These are phyloP conservation scores for Lasiurus borealis DNA, from an alignment of 2,113 vertebrate species.

Conservation along the genomic window DNA sequence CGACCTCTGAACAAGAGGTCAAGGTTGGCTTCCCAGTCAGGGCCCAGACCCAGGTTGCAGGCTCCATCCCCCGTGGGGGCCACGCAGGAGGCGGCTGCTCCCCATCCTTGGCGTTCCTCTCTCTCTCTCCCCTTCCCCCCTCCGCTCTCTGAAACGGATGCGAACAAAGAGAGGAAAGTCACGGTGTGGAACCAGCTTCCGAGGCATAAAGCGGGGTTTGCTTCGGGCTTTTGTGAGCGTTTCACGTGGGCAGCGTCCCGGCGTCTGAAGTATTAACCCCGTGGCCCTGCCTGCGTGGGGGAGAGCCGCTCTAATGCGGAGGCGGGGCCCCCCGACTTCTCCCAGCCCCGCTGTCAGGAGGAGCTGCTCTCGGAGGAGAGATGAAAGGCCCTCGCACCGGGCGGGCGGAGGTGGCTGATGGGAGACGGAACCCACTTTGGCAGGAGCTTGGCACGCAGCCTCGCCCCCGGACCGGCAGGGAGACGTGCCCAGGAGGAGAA, in stretches of 20 bases:
- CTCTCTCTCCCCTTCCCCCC: too few relatives aligned
- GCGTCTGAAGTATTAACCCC: conserved; percentile 70
- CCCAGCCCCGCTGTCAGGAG: conserved; percentile 46
- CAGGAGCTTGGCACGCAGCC: conserved; percentile 77
- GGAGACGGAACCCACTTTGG: conserved; percentile 73
- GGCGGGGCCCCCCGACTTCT: conserved; percentile 68
- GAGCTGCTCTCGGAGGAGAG: conserved; percentile 42
- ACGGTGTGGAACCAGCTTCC: neutral
- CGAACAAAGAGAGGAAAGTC: neutral
- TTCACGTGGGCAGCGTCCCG: conserved; percentile 60
- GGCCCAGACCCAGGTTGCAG: too few relatives aligned
- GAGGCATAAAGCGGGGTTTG: neutral
- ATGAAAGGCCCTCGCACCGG: conserved; percentile 75
- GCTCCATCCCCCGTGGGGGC: too few relatives aligned
- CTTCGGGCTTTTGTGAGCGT: neutral
- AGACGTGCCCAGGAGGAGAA: too few relatives aligned
- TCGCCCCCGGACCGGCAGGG: conserved; percentile 16
- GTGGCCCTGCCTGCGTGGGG: conserved; percentile 55
- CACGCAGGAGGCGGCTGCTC: too few relatives aligned
- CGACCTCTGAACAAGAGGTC: too few relatives aligned
- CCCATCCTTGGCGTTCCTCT: too few relatives aligned
- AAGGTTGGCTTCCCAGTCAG: too few relatives aligned
- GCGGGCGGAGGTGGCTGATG: conserved; percentile 78
- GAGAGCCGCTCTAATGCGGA: conserved; percentile 61
- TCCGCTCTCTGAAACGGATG: too few relatives aligned